Conservation (phyloP, 2,888 invertebrate species). For the Trichogramma dendrolimi region DNA sequence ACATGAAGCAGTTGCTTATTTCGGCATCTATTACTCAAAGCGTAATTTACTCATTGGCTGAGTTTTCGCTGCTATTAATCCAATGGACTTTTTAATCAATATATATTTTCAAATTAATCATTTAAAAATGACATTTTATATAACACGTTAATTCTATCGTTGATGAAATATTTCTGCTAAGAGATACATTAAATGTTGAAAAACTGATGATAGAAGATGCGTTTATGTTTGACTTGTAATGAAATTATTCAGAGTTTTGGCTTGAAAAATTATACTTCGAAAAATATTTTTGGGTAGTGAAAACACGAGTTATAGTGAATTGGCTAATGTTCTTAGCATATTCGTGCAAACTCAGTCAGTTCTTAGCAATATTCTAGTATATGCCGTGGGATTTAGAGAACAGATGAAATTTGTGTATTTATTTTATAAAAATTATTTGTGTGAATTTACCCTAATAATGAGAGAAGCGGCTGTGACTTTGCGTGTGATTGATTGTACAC, state of each 20-base stretch:
- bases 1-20: slow-evolving; percentile 41
- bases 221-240: too few relatives aligned
- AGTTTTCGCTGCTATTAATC: slow-evolving; percentile 23
- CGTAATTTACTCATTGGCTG: slow-evolving; percentile 39
- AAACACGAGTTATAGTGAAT: too few relatives aligned
- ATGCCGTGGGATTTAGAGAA: slow-evolving; percentile 28
- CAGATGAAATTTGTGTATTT: slow-evolving; percentile 18
- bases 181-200: too few relatives aligned
- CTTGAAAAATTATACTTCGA: too few relatives aligned
- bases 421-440: slow-evolving; percentile 19
- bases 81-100: too few relatives aligned
- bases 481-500: slow-evolving; percentile 38
- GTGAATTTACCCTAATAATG: slow-evolving; percentile 37
- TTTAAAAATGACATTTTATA: too few relatives aligned
- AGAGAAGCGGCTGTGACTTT: slow-evolving; percentile 47
- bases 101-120: too few relatives aligned
- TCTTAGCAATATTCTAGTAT: slow-evolving; percentile 37
- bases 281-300: too few relatives aligned
- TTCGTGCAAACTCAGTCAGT: slow-evolving; percentile 30
- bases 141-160: too few relatives aligned
- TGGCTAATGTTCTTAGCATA: neutral
- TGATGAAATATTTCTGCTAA: too few relatives aligned
- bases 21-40: slow-evolving; percentile 48
- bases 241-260: too few relatives aligned
- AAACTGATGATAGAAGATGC: too few relatives aligned